phyloP scores from a whole-genome alignment of 2,113 vertebrate species.

The Notechis scutatus region DNA sequence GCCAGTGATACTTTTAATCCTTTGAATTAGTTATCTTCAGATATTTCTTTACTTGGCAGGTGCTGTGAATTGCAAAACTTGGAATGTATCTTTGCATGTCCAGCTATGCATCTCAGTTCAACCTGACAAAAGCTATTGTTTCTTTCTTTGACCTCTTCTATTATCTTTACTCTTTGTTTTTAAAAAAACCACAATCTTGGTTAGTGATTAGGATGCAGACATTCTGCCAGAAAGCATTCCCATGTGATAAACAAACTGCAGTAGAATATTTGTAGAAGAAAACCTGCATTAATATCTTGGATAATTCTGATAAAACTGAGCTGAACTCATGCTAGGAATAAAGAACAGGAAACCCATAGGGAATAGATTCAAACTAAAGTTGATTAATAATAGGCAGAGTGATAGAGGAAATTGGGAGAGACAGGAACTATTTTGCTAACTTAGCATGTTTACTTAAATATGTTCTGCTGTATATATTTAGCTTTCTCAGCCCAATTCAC shows the following conservation, averaged over 20 bases:
- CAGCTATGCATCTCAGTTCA: not conserved
- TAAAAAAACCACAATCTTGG: not conserved
- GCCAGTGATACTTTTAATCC: conserved; percentile 32
- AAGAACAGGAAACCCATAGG: not conserved
- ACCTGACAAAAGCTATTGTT: too few relatives aligned
- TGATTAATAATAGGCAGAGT: not conserved
- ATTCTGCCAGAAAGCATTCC: not conserved
- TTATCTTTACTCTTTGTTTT: not conserved
- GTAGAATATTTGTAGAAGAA: not conserved
- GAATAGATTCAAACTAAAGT: not conserved
- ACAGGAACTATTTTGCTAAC: not conserved
- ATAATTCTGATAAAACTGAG: not conserved
- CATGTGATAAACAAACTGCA: not conserved
- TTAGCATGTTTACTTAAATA: too few relatives aligned
- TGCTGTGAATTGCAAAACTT: not conserved
- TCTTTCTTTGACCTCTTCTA: not conserved
- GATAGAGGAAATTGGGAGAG: not conserved
- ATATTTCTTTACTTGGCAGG: conserved; percentile 5
- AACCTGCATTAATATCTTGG: not conserved
- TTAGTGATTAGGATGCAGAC: not conserved
- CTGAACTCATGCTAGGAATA: not conserved
- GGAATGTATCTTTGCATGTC: not conserved
- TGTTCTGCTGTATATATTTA: too few relatives aligned
- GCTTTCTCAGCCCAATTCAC: not conserved
- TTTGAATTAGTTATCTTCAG: not conserved